Base-by-base conservation (phyloP, 2,113 vertebrate genomes). In the Gila orcuttii region DNA sequence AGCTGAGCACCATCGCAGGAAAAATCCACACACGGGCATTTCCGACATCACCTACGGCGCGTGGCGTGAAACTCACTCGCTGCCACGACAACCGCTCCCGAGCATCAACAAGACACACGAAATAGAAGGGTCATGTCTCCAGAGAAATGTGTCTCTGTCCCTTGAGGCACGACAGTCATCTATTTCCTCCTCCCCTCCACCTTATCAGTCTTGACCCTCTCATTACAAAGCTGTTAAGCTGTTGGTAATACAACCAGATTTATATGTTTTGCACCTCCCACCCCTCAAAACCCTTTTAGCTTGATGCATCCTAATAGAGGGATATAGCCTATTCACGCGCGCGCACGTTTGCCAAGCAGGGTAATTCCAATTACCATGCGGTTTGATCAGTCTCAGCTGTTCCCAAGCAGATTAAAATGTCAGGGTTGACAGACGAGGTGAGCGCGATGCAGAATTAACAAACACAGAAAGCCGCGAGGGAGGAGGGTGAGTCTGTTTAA, bases 361-460 rank as follows among this genome's bases (percentile, higher is more conserved):
- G 64, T 79, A 73, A 60, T 87, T 79, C 36, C 71, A 86, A 86
- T 88, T 64, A 74, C 21, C 45, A 57, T 12, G 77, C 71, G 21
- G 77, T 85, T 12, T 80, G 89, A 74, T 88, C 68, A 4, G 77
- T 87, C 92, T 94, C 94, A 94, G 93, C 92, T 94, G 94, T 92
- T 91, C 86, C 57, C 52, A 87, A 89, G 89, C 88, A 92, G 94
- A 95, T 95, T 94, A 94, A 94, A 94, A 94, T 93, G 93, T 93
- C 90, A 69, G 86, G 88, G 91, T 83, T 89, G 92, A 92, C 92
- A 93, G 90, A 68, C 21, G 77, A 91, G 92, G 92, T 90, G 91
- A 88, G 87, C 87, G 89, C 85, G 90, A 92, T 92, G 91, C 86
- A 79, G 83, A 89, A 87, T 93, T 84, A 92, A 92, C 87, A 87